Base-by-base conservation (phyloP, 2,797 vertebrate genomes). In the Catostomus latipinnis region DNA sequence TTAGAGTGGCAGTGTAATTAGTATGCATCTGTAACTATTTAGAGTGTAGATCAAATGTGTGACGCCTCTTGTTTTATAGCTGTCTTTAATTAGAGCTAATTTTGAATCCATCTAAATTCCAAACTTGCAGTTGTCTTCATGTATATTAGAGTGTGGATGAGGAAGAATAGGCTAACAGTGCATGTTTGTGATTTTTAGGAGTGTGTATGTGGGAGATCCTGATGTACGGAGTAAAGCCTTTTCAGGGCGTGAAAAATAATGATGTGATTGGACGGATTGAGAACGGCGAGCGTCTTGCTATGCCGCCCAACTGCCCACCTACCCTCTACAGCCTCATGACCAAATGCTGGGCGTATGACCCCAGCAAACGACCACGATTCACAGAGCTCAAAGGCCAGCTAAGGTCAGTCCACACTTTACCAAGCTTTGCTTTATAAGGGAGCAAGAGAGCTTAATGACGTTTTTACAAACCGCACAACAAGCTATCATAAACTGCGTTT, bases 251-350 rank as follows among this genome's bases (percentile, higher is more conserved):
- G 91, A 99, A 99, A 91, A 99, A 99, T 93, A 99, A 99, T 1
- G 98, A 99, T 8, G 97, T 99, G 87, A 99, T 99, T 53, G 98
- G 98, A 78, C 94, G 98, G 76, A 99, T 99, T 60, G 98, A 99
- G 91, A 99, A 98, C 5, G 98, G 98, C 45, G 98, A 98, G 89
- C 94, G 98, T 18, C 91, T 99, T 72, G 97, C 98, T 1, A 99
- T 99, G 98, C 98, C 98, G 58, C 96, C 94, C 78, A 97, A 97
- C 90, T 99, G 98, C 88, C 98, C 98, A 78, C 98, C 98, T 6
- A 99, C 98, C 74, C 96, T 98, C 82, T 99, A 99, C 94, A 99
- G 98, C 93, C 92, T 99, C 91, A 99, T 99, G 98, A 99, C 98
- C 81, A 99, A 99, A 91, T 98, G 97, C 90, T 99, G 98, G 98